Conservation (phyloP, 2,113 vertebrate genomes). For the Ageneiosus marmoratus region DNA sequence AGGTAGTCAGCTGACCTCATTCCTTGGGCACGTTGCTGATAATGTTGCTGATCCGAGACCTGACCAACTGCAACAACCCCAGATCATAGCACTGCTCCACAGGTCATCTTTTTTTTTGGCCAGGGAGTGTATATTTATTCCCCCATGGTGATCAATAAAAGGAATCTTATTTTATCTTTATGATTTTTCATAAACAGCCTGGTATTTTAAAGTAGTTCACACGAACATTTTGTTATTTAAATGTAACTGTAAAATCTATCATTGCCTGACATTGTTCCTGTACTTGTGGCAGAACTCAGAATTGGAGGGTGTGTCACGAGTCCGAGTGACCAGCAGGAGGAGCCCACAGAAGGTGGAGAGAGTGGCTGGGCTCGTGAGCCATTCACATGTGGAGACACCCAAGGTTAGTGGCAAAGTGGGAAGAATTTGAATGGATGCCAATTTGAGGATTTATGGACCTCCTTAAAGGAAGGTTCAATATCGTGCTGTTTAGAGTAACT, state of each 20-base stretch:
- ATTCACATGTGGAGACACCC: constrained; percentile 68
- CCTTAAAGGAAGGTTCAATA: neutral
- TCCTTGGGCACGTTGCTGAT: too few relatives aligned
- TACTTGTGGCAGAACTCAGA: constrained; percentile 39
- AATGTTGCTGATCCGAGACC: too few relatives aligned
- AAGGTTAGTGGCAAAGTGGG: constrained; percentile 64
- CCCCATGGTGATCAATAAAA: too few relatives aligned
- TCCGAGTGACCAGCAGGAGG: constrained; percentile 73
- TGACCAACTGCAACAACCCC: too few relatives aligned
- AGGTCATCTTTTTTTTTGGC: too few relatives aligned
- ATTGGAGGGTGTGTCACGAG: constrained; percentile 66
- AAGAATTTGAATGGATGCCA: neutral
- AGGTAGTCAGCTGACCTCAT: too few relatives aligned
- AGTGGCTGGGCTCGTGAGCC: constrained; percentile 70
- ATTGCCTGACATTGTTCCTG: neutral
- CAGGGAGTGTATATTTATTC: too few relatives aligned
- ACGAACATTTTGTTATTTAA: neutral
- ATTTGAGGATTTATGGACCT: neutral
- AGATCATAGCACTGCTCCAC: too few relatives aligned
- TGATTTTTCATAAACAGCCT: neutral
- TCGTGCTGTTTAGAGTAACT: neutral
- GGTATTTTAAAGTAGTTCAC: neutral
- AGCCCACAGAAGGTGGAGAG: constrained; percentile 75
- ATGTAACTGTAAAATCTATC: neutral
- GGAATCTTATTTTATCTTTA: neutral